These are phyloP conservation scores for Thryonomys swinderianus DNA, from an alignment of 2,113 vertebrate species.

Conservation along the genomic window DNA sequence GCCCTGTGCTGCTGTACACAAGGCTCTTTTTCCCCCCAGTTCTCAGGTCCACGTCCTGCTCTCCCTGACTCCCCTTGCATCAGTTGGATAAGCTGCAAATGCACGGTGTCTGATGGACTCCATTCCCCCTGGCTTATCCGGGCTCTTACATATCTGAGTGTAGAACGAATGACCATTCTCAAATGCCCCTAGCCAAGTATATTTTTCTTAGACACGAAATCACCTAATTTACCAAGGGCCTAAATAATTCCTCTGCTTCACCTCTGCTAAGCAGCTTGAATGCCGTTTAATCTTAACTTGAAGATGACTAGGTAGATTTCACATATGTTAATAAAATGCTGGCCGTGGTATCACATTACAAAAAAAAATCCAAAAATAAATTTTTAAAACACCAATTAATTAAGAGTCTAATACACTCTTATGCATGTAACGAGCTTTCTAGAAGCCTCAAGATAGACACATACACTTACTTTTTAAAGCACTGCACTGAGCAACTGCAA, in stretches of 20 bases:
- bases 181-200: background rate
- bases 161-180: background rate
- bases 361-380: constrained; percentile 19
- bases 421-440: constrained; percentile 16
- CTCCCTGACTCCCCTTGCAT: background rate
- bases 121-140: background rate
- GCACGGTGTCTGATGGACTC: background rate
- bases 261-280: background rate
- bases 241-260: background rate
- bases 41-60: background rate
- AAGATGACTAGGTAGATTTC: constrained; percentile 3
- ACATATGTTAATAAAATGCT: constrained; percentile 2
- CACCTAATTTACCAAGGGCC: background rate
- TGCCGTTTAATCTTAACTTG: background rate
- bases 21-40: background rate
- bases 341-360: background rate
- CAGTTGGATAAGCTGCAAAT: background rate
- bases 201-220: constrained; percentile 41
- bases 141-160: background rate
- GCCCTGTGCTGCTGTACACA: background rate
- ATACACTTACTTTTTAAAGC: background rate
- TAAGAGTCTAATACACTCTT: constrained; percentile 42
- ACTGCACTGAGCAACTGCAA: constrained; percentile 19
- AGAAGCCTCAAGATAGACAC: constrained; percentile 13
- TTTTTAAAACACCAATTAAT: constrained; percentile 9